phyloP scores from a whole-genome alignment of 2,113 vertebrate species.

The Tragelaphus imberbis region DNA sequence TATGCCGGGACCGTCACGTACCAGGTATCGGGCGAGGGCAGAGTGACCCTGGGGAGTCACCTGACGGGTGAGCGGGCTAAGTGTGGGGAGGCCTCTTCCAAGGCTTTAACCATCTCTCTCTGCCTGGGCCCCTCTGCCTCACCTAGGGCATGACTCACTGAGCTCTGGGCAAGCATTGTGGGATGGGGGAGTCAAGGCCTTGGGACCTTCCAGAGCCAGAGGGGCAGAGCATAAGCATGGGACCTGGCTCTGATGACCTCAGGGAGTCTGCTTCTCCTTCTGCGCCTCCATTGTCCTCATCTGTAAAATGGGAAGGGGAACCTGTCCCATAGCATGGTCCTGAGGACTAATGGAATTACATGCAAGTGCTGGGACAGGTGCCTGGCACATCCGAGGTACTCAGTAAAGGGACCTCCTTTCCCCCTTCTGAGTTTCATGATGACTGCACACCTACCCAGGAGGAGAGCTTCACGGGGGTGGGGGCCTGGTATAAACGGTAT shows the following conservation, averaged over 20 bases:
- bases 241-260: background rate
- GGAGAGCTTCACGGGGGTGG: background rate
- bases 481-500: too few relatives aligned
- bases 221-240: background rate
- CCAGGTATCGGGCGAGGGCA: conserved; percentile 79
- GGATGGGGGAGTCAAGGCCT: background rate
- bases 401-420: background rate
- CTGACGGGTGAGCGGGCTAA: background rate
- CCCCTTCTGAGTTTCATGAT: accelerated
- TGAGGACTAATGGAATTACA: background rate
- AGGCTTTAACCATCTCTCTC: background rate
- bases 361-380: background rate
- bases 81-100: background rate
- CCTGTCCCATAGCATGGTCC: background rate
- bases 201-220: background rate
- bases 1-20: conserved; percentile 92
- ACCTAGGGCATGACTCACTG: background rate
- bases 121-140: background rate
- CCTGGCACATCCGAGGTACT: background rate
- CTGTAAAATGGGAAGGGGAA: background rate
- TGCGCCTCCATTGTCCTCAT: background rate
- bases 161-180: background rate
- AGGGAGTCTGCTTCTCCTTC: background rate
- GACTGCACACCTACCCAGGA: background rate
- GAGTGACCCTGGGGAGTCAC: background rate